A percentile compares a stretch with the other conserved stretches of the same genome.
Evolutionary conservation across 2,797 vertebrate genomes (phyloP).

Genomic region (Uromys caudimaculatus): DNA sequence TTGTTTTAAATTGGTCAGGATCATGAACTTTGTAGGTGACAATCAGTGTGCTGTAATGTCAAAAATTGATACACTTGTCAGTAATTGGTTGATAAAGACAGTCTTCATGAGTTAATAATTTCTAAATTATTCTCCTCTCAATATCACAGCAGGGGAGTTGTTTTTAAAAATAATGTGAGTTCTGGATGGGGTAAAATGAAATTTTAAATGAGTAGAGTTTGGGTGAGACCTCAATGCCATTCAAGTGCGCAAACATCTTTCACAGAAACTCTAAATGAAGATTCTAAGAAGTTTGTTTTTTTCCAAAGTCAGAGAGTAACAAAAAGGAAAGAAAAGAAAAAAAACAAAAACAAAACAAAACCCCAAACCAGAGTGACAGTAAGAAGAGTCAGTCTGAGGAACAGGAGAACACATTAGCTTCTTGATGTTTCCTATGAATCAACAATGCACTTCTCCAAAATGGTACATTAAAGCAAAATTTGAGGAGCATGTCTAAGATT

Average conservation of each 20-base stretch:
- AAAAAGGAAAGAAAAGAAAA: background rate
- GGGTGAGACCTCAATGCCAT: background rate
- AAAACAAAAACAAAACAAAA: background rate
- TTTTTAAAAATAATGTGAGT: background rate
- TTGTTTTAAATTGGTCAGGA: background rate
- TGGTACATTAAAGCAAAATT: background rate
- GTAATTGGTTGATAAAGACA: background rate
- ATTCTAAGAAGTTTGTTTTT: conserved; percentile 25
- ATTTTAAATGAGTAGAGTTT: background rate
- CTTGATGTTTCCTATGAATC: background rate
- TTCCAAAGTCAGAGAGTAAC: conserved; percentile 50
- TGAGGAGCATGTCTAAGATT: background rate
- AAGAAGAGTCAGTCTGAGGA: background rate
- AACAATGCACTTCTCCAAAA: background rate
- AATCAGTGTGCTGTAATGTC: background rate
- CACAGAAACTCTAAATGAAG: background rate
- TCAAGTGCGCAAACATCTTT: background rate
- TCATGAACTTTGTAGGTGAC: background rate
- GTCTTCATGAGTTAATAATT: background rate
- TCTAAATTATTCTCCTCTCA: background rate
- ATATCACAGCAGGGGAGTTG: background rate
- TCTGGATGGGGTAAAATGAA: background rate
- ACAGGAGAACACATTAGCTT: background rate
- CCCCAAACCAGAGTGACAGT: background rate
- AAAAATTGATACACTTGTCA: background rate